These are phyloP conservation scores for Crotophaga sulcirostris DNA, from an alignment of 2,113 vertebrate species.

Conservation along the genomic window DNA sequence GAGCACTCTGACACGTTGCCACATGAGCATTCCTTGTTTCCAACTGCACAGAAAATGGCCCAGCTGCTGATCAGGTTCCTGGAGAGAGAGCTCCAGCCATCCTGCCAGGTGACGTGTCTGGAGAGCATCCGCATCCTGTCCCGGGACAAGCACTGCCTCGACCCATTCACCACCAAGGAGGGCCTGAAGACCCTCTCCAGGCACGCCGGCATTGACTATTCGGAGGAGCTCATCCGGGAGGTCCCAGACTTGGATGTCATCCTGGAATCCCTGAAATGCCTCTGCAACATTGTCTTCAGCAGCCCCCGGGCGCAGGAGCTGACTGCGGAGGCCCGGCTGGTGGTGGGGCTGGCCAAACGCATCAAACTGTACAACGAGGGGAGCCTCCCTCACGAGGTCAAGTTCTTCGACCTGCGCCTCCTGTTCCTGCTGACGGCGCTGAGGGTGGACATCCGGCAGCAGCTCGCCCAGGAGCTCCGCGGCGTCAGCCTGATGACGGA, in stretches of 20 bases:
- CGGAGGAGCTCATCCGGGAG: conserved; percentile 60
- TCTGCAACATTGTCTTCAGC: conserved; percentile 92
- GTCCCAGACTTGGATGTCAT: conserved; percentile 83
- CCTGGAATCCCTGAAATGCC: conserved; percentile 89
- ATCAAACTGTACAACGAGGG: conserved; percentile 80
- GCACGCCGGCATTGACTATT: conserved; percentile 74
- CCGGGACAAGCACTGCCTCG: conserved; percentile 85
- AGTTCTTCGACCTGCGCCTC: conserved; percentile 90
- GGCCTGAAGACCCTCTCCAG: conserved; percentile 81
- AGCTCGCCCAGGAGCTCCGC: conserved; percentile 85
- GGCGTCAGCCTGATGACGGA: conserved; percentile 81
- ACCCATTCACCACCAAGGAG: conserved; percentile 76
- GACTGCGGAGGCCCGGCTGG: conserved; percentile 78
- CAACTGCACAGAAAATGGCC: conserved; percentile 79
- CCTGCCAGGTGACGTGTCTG: conserved; percentile 86
- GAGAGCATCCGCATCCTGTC: conserved; percentile 91
- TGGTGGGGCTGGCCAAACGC: conserved; percentile 80
- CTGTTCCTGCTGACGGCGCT: conserved; percentile 89
- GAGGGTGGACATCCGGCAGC: conserved; percentile 82
- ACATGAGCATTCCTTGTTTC: not conserved
- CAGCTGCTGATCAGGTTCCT: conserved; percentile 82
- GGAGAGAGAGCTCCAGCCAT: conserved; percentile 82
- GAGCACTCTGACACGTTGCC: not conserved
- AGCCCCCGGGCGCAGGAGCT: conserved; percentile 80
- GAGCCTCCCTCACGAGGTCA: conserved; percentile 83